Conservation (phyloP, 2,113 vertebrate genomes). For the Rhinichthys klamathensis region DNA sequence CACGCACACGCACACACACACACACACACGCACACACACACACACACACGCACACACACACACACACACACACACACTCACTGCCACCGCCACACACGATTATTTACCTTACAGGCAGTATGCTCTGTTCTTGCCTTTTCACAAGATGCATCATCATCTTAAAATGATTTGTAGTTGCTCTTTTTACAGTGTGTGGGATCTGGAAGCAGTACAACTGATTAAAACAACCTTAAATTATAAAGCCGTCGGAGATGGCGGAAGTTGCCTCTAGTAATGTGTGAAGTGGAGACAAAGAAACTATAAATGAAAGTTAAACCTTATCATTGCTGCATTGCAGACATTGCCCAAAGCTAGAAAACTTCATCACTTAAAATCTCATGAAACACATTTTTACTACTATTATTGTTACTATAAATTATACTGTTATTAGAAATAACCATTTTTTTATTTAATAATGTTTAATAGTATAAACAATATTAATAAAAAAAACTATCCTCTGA, state of each 20-base stretch:
- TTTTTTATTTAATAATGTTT: no score
- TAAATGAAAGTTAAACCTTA: slow-evolving; percentile 51
- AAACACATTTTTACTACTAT: not conserved
- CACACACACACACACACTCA: not conserved
- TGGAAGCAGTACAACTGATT: slow-evolving; percentile 52
- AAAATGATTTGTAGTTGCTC: slow-evolving; percentile 51
- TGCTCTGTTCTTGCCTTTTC: slow-evolving; percentile 42
- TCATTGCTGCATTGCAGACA: slow-evolving; percentile 14
- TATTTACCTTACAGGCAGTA: slow-evolving; percentile 51
- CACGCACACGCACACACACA: not conserved
- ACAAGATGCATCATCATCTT: slow-evolving; percentile 50
- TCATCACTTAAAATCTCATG: slow-evolving; percentile 6
- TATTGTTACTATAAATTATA: not conserved
- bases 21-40: no score
- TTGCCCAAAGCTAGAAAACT: slow-evolving; percentile 43
- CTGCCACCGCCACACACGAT: slow-evolving; percentile 7
- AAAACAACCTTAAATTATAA: slow-evolving; percentile 50
- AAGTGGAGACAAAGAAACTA: slow-evolving; percentile 30
- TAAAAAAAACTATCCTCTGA: no score
- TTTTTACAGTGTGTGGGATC: slow-evolving; percentile 50
- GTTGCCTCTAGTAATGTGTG: slow-evolving; percentile 44
- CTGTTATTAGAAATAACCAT: no score
- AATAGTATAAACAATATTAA: no score
- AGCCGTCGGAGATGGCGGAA: slow-evolving; percentile 33
- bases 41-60: not conserved